These are phyloP conservation scores for Pinctada fucata DNA, from an alignment of 2,888 invertebrate genomes.

Conservation along the genomic window DNA sequence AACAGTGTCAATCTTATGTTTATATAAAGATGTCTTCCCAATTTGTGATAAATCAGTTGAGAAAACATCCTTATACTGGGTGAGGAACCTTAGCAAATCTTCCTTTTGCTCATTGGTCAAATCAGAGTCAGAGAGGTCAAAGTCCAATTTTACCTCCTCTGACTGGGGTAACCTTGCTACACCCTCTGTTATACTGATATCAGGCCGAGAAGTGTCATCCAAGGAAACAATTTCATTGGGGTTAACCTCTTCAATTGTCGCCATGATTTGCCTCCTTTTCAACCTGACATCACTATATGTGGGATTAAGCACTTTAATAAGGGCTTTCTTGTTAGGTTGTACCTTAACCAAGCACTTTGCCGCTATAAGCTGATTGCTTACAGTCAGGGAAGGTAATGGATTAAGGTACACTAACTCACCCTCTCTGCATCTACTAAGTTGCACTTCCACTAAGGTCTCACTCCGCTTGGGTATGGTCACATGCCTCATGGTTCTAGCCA, in stretches of 20 bases:
- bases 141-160: constrained; percentile 3
- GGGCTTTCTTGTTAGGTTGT: not conserved
- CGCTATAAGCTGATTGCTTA: constrained; percentile 11
- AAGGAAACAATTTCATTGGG: not conserved
- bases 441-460: not conserved
- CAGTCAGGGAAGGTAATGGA: not conserved
- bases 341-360: constrained; percentile 17
- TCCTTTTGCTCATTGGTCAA: constrained; percentile 30
- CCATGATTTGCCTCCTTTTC: constrained; percentile 8
- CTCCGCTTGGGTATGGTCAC: not conserved
- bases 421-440: not conserved
- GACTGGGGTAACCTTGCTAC: not conserved
- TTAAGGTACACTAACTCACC: constrained; percentile 3
- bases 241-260: constrained; percentile 11
- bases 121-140: constrained; percentile 27
- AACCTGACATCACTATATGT: constrained; percentile 15
- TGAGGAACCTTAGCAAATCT: constrained; percentile 13
- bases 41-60: constrained; percentile 30
- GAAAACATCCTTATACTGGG: constrained; percentile 33
- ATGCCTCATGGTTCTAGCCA: constrained; percentile 3
- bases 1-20: constrained; percentile 48
- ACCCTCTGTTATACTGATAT: not conserved
- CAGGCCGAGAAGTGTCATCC: not conserved
- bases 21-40: constrained; percentile 32
- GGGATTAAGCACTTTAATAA: constrained; percentile 23